These are phyloP conservation scores for Falcunculus frontatus DNA, from an alignment of 2,113 vertebrate genomes.

Conservation along the genomic window DNA sequence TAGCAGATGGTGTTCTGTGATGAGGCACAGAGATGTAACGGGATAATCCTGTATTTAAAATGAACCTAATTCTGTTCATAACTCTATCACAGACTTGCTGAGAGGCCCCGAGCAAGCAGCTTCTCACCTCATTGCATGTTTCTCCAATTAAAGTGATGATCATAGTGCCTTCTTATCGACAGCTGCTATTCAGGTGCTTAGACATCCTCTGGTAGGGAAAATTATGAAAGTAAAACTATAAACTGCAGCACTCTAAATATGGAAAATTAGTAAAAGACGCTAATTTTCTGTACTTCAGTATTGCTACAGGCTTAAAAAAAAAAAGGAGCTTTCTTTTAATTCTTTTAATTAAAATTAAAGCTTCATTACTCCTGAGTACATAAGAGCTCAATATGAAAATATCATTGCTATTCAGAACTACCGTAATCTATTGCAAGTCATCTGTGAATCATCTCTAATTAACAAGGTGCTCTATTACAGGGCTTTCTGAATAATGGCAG, in stretches of 20 bases:
- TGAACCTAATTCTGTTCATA: background rate
- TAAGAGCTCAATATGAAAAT: background rate
- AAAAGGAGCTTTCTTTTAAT: background rate
- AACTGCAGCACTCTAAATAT: background rate
- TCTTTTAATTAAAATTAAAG: conserved; percentile 12
- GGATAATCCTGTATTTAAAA: background rate
- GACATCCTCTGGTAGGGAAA: background rate
- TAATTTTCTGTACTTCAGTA: background rate
- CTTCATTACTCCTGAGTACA: background rate
- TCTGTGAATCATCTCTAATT: conserved; percentile 31
- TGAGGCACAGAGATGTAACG: background rate
- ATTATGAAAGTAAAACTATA: background rate
- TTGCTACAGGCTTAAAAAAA: background rate
- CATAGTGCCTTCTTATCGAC: background rate
- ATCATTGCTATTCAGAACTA: background rate
- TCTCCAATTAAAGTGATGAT: background rate
- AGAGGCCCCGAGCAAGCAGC: background rate
- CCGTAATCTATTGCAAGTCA: background rate
- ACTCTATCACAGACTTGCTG: background rate
- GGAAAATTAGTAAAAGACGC: background rate
- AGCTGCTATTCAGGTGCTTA: background rate
- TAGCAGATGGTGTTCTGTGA: background rate
- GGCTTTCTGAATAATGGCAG: conserved; percentile 33
- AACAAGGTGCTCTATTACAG: conserved; percentile 8
- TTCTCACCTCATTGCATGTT: background rate